phyloP scores from a whole-genome alignment of 30 jellyfish, hydroid and myxozoan species.

The Aurelia aurita complex sp. Pacific region DNA sequence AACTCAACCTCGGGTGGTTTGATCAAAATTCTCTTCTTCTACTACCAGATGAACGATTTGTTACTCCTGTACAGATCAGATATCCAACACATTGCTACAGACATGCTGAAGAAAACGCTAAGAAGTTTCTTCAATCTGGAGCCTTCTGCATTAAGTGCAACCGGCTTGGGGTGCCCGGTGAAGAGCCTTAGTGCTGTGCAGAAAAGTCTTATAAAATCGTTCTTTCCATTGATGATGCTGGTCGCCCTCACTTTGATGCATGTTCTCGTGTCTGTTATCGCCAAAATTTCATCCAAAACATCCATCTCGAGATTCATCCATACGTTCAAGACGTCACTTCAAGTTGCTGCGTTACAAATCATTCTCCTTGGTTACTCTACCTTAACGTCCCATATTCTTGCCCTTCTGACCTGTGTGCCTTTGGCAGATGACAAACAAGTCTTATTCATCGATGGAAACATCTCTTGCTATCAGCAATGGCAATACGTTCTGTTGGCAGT shows the following conservation, averaged over 20 bases:
- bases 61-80: slow-evolving; percentile 3
- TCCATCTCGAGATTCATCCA: neutral
- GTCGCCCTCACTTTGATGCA: neutral
- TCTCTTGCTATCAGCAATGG: slow-evolving; percentile 39
- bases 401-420: slow-evolving; percentile 25
- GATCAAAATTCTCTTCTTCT: slow-evolving; percentile 27
- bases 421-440: slow-evolving; percentile 23
- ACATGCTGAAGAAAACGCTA: neutral
- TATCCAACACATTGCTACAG: neutral
- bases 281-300: neutral
- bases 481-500: slow-evolving; percentile 12
- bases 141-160: neutral
- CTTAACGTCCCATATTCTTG: slow-evolving; percentile 10
- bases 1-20: slow-evolving; percentile 19
- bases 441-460: slow-evolving; percentile 13
- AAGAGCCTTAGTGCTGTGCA: neutral
- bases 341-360: slow-evolving; percentile 1
- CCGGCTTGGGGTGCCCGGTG: neutral
- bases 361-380: slow-evolving; percentile 21
- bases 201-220: neutral
- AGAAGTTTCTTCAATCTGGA: neutral
- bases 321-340: slow-evolving; percentile 5
- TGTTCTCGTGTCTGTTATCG: neutral
- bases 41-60: slow-evolving; percentile 13
- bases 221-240: slow-evolving; percentile 9